Evolutionary conservation across 2,888 invertebrate genomes (phyloP).

Genomic region (Agrilus cyanescens): DNA sequence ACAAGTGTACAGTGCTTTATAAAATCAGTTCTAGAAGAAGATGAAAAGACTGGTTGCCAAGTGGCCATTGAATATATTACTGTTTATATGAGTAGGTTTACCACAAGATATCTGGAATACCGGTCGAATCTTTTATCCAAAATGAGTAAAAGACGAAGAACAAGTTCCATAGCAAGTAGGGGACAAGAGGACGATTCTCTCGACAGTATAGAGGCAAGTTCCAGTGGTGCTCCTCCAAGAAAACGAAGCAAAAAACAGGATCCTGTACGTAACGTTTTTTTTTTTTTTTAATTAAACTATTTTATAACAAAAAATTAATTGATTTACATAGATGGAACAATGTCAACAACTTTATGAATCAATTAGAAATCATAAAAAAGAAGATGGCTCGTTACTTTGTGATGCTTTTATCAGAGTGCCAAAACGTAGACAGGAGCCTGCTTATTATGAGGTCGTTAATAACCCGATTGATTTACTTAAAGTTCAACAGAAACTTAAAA

Average conservation of each 20-base stretch:
- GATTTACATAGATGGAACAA: conserved; percentile 55
- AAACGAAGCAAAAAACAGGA: conserved; percentile 63
- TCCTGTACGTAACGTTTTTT: conserved; percentile 46
- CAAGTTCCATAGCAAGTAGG: conserved; percentile 69
- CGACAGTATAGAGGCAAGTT: conserved; percentile 48
- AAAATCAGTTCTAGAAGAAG: too few relatives aligned
- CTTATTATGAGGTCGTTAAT: conserved; percentile 82
- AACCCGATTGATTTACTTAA: conserved; percentile 91
- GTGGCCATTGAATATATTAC: too few relatives aligned
- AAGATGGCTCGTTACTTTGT: conserved; percentile 81
- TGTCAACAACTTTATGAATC: conserved; percentile 90
- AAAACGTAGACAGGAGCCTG: conserved; percentile 83
- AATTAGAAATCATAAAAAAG: conserved; percentile 80
- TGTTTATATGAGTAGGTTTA: too few relatives aligned
- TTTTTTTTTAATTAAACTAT: conserved; percentile 1
- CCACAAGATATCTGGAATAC: too few relatives aligned
- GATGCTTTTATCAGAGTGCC: conserved; percentile 93
- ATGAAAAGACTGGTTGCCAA: too few relatives aligned
- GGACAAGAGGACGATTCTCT: conserved; percentile 61
- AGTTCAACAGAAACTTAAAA: conserved; percentile 94
- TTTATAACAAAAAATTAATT: conserved; percentile 2
- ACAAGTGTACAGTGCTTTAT: too few relatives aligned
- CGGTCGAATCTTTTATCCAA: conserved; percentile 3
- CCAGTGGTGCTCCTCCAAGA: conserved; percentile 38
- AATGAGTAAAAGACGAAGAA: conserved; percentile 71